Percentiles rank a stretch among this genome's conserved stretches.
These are phyloP conservation scores for Cinclus cinclus DNA, from an alignment of 2,113 vertebrate species.

Conservation along the genomic window DNA sequence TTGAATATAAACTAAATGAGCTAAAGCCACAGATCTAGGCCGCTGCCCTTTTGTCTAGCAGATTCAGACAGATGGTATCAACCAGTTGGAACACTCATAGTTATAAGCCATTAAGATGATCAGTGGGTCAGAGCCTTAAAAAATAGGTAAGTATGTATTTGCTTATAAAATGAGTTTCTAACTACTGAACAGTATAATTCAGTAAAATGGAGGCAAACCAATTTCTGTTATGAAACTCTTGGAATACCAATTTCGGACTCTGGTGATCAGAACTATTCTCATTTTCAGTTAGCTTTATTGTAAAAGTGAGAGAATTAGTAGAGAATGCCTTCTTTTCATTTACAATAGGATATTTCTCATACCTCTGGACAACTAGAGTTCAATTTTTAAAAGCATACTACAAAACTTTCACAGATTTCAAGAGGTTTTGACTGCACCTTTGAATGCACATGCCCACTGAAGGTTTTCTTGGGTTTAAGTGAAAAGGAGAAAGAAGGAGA, in stretches of 20 bases:
- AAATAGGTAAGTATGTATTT: constrained; percentile 14
- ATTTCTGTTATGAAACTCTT: constrained; percentile 42
- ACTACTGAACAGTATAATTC: constrained; percentile 44
- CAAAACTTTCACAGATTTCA: background rate
- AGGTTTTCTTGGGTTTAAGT: background rate
- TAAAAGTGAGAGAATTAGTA: background rate
- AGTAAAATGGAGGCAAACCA: constrained; percentile 44
- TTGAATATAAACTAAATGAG: constrained; percentile 14
- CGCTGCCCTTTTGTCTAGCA: background rate
- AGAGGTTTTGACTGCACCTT: background rate
- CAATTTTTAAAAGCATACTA: background rate
- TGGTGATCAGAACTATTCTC: constrained; percentile 32
- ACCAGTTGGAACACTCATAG: background rate
- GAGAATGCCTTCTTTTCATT: background rate
- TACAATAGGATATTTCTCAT: background rate
- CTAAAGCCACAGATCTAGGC: background rate
- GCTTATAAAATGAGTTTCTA: constrained; percentile 41
- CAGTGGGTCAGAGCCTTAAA: constrained; percentile 10
- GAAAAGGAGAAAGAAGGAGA: background rate
- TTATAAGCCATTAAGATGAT: constrained; percentile 26
- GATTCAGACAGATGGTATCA: constrained; percentile 23
- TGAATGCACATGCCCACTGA: background rate
- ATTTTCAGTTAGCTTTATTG: constrained; percentile 34
- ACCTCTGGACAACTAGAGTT: background rate
- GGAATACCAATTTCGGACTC: constrained; percentile 57